Base-by-base conservation (phyloP, 1,140 invertebrate species). In the Drosophila orena region DNA sequence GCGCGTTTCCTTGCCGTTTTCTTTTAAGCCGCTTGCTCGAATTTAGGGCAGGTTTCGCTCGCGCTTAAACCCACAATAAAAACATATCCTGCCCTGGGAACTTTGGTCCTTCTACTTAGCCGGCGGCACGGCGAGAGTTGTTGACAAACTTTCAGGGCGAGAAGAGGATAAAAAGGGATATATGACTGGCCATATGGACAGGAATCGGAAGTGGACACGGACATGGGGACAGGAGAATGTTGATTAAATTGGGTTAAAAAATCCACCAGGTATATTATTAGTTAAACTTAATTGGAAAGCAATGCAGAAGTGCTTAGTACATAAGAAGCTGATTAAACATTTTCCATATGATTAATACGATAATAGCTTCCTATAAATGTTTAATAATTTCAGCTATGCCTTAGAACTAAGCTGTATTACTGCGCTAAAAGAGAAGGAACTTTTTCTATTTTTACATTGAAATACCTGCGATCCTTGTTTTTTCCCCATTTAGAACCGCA, bases 1-100 rank as follows among this genome's bases (percentile, higher is more conserved):
- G 37, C 47, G 58, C 58, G 27, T 40, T 50, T 59, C 22, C 38
- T 49, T 24, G 62, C 50, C 64, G 68, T 66, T 64, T 56, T 30
- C 30, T 62, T 75, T 84, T 79, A 89, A 86, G 83, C 83, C 76
- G 83, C 83, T 88, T 89, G 75, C 71, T 47, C 83, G 79, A 84
- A 88, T 88, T 88, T 89, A 89, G 84, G 84, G 84, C 84, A 88
- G 84, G 84, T 77, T 88, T 83, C 69, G 53, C 77, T 84, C 54
- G 57, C 50, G 62, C 73, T 61, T 76, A 55, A 46, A 46, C 35
- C 65, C 52, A 49, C 57, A 70, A 70, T 56, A 70, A 70, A 70
- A 71, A 70, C 42, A 43, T 15, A 71, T 71, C 53, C 68, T 47
- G 79, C 68, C 58, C 46, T 30, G 54, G 75, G 70, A 55, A 72